phyloP scores from a whole-genome alignment of 2,113 vertebrate species.

The Phyllopteryx taeniolatus region DNA sequence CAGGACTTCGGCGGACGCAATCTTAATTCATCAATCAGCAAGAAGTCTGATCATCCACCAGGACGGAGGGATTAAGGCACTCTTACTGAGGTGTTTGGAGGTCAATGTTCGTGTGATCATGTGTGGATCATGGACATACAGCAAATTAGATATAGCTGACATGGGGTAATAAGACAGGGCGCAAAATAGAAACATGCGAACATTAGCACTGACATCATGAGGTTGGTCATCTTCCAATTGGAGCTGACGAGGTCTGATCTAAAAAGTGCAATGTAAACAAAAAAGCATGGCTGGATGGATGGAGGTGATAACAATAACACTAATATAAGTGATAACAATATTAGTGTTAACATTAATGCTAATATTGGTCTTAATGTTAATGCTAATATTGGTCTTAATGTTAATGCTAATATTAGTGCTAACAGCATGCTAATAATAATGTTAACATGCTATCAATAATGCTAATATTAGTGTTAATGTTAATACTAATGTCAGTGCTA shows the following conservation, averaged over 20 bases:
- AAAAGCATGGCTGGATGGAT: neutral
- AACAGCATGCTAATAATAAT: too few relatives aligned
- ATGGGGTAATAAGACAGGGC: neutral
- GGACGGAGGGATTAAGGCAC: conserved; percentile 32
- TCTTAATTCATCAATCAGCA: conserved; percentile 29
- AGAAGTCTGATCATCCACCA: conserved; percentile 32
- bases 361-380: neutral
- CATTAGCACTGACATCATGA: neutral
- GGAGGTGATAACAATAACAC: neutral
- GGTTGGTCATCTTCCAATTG: neutral
- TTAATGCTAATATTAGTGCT: neutral
- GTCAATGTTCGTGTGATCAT: conserved; percentile 13
- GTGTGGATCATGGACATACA: neutral
- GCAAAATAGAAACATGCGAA: neutral
- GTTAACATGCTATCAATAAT: too few relatives aligned
- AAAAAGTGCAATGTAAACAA: neutral
- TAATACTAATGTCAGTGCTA: too few relatives aligned
- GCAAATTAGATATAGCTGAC: neutral
- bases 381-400: too few relatives aligned
- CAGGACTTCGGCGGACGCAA: conserved; percentile 20
- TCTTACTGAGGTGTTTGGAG: neutral
- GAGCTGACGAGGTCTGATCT: neutral
- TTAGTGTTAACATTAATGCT: neutral
- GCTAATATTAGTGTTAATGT: too few relatives aligned
- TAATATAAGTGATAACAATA: neutral